Base-by-base conservation (phyloP, 2,113 vertebrate species). In the Hylia prasina region DNA sequence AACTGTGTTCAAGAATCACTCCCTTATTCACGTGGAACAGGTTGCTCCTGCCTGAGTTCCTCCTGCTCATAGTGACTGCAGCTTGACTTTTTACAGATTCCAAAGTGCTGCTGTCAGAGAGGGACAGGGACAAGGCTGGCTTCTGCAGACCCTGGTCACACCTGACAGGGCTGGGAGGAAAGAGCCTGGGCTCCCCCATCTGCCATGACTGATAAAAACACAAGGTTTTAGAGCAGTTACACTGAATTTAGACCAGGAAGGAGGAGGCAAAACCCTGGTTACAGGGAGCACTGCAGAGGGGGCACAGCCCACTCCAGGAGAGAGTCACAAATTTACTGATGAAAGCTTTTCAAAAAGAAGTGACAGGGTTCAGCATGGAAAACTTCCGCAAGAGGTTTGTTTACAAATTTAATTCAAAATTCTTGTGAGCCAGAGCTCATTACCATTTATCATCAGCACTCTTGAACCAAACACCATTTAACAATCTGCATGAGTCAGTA, bases 381-480 rank as follows among this genome's bases (percentile, higher is more conserved):
- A 83, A 60, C 22, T 77, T 82, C 27, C 6, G 13, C 37, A 30
- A 57, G n/a, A 44, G 8, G 3, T 70, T 71, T 87, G 64, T 66
- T 86, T 80, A 70, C 51, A 83, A 85, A 94, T 94, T 92, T 94
- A 90, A 94, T 92, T 90, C 37, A 48, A 81, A 83, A 37, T 37
- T 88, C 12, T 16, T n/a, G 15, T 37, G 44, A 91, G 58, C 22
- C 37, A 65, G 27, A 77, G 66, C 35, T 78, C 31, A 10, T 47
- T 24, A 53, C 21, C 31, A 30, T 51, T 75, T 84, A 68, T 64
- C 45, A 54, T 21, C 56, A 71, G 44, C 57, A 63, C 56, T 93
- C 71, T 24, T 89, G 30, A 89, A 80, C 44, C 51, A 89, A 65
- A 76, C 9, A 53, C 27, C n/a, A 75, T n/a, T 56, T 45, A 76